These are phyloP conservation scores for Cinara cedri DNA, from an alignment of 2,888 invertebrate species.

Conservation along the genomic window DNA sequence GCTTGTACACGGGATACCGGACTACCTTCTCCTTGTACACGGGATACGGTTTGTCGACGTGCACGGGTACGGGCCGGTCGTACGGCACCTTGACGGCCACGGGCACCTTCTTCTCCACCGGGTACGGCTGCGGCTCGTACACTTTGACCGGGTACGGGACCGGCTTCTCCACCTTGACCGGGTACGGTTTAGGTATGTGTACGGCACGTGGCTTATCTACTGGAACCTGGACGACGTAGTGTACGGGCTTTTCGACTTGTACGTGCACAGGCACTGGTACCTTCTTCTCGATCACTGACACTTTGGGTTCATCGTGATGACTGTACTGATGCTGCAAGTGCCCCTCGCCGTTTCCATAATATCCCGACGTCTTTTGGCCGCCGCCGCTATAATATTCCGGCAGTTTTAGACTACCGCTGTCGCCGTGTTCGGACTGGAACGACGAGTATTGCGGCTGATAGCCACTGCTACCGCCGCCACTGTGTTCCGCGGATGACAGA, in stretches of 20 bases:
- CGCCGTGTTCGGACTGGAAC: no score
- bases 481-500: neutral
- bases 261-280: slow-evolving; percentile 78
- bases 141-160: slow-evolving; percentile 73
- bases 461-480: neutral
- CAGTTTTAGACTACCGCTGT: neutral
- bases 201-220: slow-evolving; percentile 69
- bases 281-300: slow-evolving; percentile 74
- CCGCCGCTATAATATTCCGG: neutral
- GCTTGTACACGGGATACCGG: slow-evolving; percentile 68
- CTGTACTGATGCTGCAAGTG: slow-evolving; percentile 56
- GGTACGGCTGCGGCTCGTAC: slow-evolving; percentile 65
- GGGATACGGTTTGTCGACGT: slow-evolving; percentile 80
- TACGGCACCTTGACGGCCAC: slow-evolving; percentile 74
- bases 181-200: slow-evolving; percentile 77
- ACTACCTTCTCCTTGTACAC: slow-evolving; percentile 72
- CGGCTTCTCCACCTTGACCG: slow-evolving; percentile 67
- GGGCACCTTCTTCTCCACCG: slow-evolving; percentile 64
- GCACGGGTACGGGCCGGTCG: slow-evolving; percentile 65
- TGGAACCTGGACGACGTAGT: slow-evolving; percentile 73
- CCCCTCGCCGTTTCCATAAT: no score
- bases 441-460: no score
- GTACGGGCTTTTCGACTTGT: slow-evolving; percentile 66
- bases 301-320: slow-evolving; percentile 71
- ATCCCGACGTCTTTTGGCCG: neutral